These are phyloP conservation scores for Myiotriccus ornatus DNA, from an alignment of 2,797 vertebrate genomes.

Conservation along the genomic window DNA sequence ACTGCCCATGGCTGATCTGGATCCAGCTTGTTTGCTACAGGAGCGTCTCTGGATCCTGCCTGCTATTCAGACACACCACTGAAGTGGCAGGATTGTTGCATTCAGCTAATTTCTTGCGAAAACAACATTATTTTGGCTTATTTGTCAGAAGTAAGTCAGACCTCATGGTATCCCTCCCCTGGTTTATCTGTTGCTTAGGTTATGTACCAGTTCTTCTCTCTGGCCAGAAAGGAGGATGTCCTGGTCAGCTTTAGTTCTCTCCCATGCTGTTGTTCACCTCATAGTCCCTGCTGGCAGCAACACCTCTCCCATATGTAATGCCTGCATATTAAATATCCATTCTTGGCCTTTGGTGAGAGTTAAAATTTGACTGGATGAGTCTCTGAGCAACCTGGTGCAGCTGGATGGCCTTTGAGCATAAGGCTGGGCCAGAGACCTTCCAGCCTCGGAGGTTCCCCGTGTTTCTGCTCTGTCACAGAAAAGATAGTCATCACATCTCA, in stretches of 20 bases:
- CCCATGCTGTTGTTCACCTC: background rate
- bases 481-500: background rate
- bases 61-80: background rate
- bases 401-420: background rate
- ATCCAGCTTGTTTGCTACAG: background rate
- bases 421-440: background rate
- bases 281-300: background rate
- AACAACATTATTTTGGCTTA: background rate
- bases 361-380: background rate
- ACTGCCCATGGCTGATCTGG: accelerated
- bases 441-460: background rate
- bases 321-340: background rate
- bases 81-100: background rate
- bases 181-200: background rate
- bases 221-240: background rate
- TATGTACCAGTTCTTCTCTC: background rate
- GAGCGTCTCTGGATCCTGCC: background rate
- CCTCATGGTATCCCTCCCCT: background rate
- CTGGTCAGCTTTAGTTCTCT: background rate
- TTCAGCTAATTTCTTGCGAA: background rate
- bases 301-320: background rate
- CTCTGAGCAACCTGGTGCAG: background rate
- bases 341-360: background rate
- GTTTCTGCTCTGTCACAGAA: background rate
- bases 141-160: background rate